Conservation (phyloP, 2,113 vertebrate genomes). For the Trachemys scripta region DNA sequence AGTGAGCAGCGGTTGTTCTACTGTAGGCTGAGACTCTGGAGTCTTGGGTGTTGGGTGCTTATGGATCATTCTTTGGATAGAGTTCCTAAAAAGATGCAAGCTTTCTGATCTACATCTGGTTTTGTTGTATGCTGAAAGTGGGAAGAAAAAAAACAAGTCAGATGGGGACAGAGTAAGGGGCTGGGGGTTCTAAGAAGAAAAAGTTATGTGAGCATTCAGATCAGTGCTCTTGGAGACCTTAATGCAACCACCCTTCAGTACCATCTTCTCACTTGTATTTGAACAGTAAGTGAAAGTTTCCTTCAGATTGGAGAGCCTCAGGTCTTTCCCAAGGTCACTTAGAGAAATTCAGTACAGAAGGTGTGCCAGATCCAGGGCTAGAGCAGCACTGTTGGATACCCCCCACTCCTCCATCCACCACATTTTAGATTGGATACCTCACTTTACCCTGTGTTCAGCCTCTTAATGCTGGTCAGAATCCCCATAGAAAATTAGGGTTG, state of each 20-base stretch:
- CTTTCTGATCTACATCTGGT: background rate
- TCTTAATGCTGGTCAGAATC: background rate
- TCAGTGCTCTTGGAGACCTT: background rate
- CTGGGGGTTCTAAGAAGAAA: background rate
- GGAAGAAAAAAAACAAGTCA: background rate
- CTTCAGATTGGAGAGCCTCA: background rate
- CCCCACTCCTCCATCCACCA: background rate
- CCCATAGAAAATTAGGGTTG: background rate
- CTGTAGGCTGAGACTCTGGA: background rate
- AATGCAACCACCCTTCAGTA: background rate
- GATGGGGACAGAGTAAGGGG: background rate
- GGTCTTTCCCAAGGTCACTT: background rate
- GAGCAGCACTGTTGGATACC: background rate
- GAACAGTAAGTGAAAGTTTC: background rate
- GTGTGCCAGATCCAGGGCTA: background rate
- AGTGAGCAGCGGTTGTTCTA: background rate
- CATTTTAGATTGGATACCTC: background rate
- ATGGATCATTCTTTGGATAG: background rate
- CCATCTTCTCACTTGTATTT: slow-evolving; percentile 14
- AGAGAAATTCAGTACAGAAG: background rate
- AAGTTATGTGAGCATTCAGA: background rate
- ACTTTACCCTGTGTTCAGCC: background rate
- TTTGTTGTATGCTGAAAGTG: background rate
- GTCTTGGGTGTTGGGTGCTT: background rate
- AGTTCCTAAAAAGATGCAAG: background rate